phyloP scores from a whole-genome alignment of 2,113 vertebrate genomes.

The Hemiscyllium ocellatum region DNA sequence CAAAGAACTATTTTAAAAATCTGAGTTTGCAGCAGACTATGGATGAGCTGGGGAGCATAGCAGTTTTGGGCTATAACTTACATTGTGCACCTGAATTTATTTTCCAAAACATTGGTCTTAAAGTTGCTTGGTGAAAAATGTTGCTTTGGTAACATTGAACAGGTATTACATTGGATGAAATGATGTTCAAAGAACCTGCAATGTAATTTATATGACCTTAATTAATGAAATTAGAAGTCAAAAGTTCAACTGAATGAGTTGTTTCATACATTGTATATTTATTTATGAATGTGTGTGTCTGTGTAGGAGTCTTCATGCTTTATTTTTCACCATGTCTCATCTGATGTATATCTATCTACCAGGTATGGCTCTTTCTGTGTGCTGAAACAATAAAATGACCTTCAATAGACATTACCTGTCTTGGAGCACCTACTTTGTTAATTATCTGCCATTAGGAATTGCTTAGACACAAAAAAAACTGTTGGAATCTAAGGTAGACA shows the following conservation, averaged over 20 bases:
- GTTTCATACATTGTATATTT: neutral
- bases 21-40: too few species aligned
- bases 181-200: neutral
- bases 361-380: neutral
- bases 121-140: neutral
- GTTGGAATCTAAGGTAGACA: too few species aligned
- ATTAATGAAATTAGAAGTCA: neutral
- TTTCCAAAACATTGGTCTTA: too few species aligned
- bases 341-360: neutral
- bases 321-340: neutral
- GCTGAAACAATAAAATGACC: neutral
- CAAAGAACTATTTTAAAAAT: too few species aligned
- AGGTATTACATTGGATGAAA: neutral
- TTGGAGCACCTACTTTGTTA: constrained; percentile 34
- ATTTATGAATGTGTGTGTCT: neutral
- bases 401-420: constrained; percentile 18
- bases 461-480: neutral
- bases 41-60: too few species aligned
- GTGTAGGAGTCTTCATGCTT: neutral
- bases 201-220: neutral
- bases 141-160: neutral
- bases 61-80: too few species aligned
- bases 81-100: too few species aligned
- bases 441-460: constrained; percentile 40
- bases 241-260: neutral